phyloP scores from a whole-genome alignment of 2,113 vertebrate genomes.

The Notiomystis cincta region DNA sequence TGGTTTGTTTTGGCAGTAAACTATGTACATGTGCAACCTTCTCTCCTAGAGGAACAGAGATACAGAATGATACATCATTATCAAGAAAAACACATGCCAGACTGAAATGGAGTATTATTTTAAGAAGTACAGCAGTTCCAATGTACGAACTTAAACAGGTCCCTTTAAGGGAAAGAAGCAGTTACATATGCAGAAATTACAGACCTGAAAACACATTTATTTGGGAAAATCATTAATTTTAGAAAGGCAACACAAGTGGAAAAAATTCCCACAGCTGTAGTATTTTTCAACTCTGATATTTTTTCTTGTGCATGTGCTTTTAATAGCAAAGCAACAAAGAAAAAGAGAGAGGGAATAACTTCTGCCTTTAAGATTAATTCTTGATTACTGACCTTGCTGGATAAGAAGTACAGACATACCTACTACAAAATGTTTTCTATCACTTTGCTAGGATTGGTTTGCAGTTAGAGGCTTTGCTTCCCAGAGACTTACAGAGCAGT shows the following conservation, averaged over 20 bases:
- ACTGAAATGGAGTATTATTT: background rate
- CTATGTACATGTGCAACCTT: conserved; percentile 96
- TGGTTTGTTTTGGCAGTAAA: conserved; percentile 99
- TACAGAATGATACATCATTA: background rate
- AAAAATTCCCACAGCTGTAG: background rate
- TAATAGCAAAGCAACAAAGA: background rate
- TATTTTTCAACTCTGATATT: background rate
- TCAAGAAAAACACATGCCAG: background rate
- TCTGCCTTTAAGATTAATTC: background rate
- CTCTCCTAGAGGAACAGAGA: conserved; percentile 81
- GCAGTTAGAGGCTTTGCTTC: background rate
- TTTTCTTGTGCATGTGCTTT: background rate
- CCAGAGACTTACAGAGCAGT: background rate
- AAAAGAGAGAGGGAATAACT: background rate
- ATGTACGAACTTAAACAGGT: background rate
- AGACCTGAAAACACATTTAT: background rate
- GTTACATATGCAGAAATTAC: background rate
- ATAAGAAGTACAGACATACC: background rate
- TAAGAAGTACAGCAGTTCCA: background rate
- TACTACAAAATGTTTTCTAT: background rate
- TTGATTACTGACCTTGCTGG: background rate
- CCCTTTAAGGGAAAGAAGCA: background rate
- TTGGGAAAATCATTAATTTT: background rate
- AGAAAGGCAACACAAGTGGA: background rate
- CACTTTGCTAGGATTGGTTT: background rate